Conservation (phyloP, 2,113 vertebrate genomes). For the Anthoscopus minutus region DNA sequence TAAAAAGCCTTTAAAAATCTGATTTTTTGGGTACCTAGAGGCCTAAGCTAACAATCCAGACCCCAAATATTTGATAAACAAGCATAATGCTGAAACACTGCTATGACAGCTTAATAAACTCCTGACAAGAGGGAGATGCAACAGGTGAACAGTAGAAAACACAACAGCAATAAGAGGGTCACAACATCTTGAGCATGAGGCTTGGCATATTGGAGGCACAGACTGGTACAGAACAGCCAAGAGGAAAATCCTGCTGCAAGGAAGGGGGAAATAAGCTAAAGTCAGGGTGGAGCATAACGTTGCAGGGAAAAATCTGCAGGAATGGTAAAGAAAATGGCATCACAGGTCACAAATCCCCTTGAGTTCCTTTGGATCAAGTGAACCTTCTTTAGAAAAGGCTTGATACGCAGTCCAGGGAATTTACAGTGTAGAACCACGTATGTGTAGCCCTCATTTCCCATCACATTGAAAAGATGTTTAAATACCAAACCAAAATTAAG, state of each 20-base stretch:
- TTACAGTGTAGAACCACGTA: accelerated
- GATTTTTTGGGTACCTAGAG: neutral
- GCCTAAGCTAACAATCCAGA: neutral
- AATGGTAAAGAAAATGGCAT: neutral
- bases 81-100: neutral
- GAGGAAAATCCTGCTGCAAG: neutral
- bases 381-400: neutral
- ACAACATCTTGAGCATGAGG: neutral
- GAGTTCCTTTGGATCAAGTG: neutral
- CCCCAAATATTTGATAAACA: neutral
- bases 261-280: neutral
- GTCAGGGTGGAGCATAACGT: neutral
- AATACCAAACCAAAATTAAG: neutral
- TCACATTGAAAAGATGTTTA: neutral
- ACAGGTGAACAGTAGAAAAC: neutral
- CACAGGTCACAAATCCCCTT: neutral
- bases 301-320: neutral
- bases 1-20: neutral
- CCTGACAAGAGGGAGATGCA: neutral
- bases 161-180: neutral
- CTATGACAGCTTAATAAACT: neutral
- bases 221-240: neutral
- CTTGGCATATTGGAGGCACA: neutral
- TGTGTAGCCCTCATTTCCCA: accelerated
- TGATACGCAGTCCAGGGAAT: neutral